A percentile compares a stretch with the other conserved stretches of the same genome.
These are phyloP conservation scores for Plecotus auritus DNA, from an alignment of 2,113 vertebrate species.

Conservation along the genomic window DNA sequence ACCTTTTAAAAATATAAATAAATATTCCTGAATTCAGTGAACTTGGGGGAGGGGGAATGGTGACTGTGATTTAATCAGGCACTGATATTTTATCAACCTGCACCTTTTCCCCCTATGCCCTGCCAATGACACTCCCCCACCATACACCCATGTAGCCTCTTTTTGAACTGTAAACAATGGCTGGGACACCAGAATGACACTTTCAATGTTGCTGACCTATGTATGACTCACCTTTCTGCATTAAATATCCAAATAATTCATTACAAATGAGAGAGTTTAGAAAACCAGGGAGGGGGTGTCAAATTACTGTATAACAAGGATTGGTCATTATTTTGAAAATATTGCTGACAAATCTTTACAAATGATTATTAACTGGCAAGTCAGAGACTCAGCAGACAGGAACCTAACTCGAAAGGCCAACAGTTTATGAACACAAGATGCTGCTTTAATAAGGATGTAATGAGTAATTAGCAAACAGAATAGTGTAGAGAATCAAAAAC, in stretches of 20 bases:
- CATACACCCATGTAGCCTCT: not conserved
- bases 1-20: not conserved
- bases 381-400: not conserved
- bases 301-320: not conserved
- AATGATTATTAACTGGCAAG: not conserved
- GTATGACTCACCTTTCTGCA: constrained; percentile 31
- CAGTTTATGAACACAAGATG: not conserved
- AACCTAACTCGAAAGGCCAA: not conserved
- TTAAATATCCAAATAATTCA: constrained; percentile 69
- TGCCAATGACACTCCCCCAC: not conserved
- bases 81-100: not conserved
- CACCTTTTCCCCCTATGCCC: not conserved
- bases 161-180: constrained; percentile 65
- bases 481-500: not conserved
- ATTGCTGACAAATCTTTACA: not conserved
- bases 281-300: not conserved
- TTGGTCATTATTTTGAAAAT: constrained; percentile 29
- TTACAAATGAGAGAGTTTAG: constrained; percentile 33
- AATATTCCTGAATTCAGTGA: not conserved
- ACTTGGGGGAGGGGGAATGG: not conserved
- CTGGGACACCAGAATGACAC: constrained; percentile 48
- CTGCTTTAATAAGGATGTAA: not conserved
- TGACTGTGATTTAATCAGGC: constrained; percentile 19
- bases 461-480: constrained; percentile 11
- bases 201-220: constrained; percentile 47